These are phyloP conservation scores for Stenchaetothrips biformis DNA, from an alignment of 2,888 invertebrate genomes.

Conservation along the genomic window DNA sequence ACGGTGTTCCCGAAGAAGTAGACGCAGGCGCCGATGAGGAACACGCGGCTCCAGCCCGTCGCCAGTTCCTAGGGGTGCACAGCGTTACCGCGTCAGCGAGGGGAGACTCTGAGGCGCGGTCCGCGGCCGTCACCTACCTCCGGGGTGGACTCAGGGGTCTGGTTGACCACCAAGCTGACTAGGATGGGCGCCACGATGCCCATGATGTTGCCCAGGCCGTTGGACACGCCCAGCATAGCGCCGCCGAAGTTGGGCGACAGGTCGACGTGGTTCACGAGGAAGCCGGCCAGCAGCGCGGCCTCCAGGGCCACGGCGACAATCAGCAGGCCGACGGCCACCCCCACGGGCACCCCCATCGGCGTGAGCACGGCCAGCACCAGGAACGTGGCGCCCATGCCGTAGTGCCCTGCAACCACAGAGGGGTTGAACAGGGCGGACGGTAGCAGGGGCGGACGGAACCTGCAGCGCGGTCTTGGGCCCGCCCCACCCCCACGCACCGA, in stretches of 20 bases:
- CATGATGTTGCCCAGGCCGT: conserved; percentile 70
- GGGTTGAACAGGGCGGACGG: too few relatives aligned
- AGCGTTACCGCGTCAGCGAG: neutral
- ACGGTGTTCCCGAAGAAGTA: conserved; percentile 6
- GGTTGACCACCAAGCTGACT: neutral
- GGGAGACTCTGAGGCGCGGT: neutral
- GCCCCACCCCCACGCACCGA: conserved; percentile 50
- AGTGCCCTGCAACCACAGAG: neutral
- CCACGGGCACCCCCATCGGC: neutral
- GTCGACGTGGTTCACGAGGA: conserved; percentile 69
- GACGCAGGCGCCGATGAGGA: conserved; percentile 4
- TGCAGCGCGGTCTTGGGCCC: too few relatives aligned
- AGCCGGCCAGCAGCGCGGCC: conserved; percentile 66
- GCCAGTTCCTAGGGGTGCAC: neutral
- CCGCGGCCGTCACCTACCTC: neutral
- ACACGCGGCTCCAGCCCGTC: neutral
- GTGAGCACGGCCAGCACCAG: neutral
- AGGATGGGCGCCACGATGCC: conserved; percentile 73
- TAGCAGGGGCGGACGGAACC: too few relatives aligned
- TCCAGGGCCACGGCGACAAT: conserved; percentile 70
- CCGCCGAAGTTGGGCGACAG: conserved; percentile 79
- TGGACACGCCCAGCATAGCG: conserved; percentile 78
- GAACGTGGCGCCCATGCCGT: neutral
- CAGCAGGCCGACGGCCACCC: conserved; percentile 53
- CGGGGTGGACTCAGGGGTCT: neutral